These are phyloP conservation scores for Sardinella longiceps DNA, from an alignment of 2,797 vertebrate genomes.

Conservation along the genomic window DNA sequence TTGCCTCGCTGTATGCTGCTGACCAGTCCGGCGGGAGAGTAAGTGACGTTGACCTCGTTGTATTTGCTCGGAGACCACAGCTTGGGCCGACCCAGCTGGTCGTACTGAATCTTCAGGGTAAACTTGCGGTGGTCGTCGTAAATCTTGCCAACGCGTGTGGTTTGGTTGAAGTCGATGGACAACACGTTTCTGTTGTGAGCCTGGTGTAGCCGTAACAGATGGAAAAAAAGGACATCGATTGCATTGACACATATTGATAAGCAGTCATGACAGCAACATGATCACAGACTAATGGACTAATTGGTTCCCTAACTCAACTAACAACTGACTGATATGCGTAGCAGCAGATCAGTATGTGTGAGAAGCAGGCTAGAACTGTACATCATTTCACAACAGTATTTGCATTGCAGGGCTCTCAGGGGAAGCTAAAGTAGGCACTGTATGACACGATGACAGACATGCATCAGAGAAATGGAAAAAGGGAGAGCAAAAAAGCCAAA, in stretches of 20 bases:
- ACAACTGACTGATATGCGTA: too few relatives aligned
- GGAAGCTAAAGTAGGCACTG: not conserved
- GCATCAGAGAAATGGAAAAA: not conserved
- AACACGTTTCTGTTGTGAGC: slow-evolving; percentile 97
- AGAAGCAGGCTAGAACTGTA: not conserved
- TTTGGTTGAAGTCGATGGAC: slow-evolving; percentile 95
- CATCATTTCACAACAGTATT: not conserved
- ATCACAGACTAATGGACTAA: too few relatives aligned
- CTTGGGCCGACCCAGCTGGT: slow-evolving; percentile 86
- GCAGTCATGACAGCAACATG: not conserved
- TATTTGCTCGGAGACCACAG: slow-evolving; percentile 96
- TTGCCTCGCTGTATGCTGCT: slow-evolving; percentile 93
- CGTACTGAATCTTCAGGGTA: slow-evolving; percentile 95
- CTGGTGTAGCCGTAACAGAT: slow-evolving; percentile 65
- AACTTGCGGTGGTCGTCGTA: slow-evolving; percentile 99
- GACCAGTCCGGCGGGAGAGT: slow-evolving; percentile 86
- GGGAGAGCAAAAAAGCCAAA: not conserved
- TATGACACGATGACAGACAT: not conserved
- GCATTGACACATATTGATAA: not conserved
- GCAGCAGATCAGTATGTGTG: too few relatives aligned
- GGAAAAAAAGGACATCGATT: not conserved
- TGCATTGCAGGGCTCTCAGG: not conserved
- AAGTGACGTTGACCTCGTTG: slow-evolving; percentile 95
- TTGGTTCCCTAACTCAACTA: too few relatives aligned
- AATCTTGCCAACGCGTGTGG: slow-evolving; percentile 92